A percentile compares a stretch with the other conserved stretches of the same genome.
phyloP scores from a whole-genome alignment of 2,888 invertebrate genomes.

The Acronicta alni region DNA sequence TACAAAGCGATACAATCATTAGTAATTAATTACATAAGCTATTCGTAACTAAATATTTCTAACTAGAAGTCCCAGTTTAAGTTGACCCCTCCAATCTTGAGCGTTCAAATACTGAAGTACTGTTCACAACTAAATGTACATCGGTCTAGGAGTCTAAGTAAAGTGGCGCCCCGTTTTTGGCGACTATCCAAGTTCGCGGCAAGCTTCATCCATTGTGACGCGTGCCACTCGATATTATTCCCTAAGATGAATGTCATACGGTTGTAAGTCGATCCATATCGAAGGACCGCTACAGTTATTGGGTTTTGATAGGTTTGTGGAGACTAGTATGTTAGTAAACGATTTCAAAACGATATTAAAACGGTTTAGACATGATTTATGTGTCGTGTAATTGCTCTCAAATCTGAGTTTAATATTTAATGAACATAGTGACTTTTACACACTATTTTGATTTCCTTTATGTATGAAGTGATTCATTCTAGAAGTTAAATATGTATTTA shows the following conservation, averaged over 20 bases:
- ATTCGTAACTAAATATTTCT: conserved; percentile 54
- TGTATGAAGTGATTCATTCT: not conserved
- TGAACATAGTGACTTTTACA: not conserved
- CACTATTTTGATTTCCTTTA: not conserved
- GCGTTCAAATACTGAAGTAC: conserved; percentile 24
- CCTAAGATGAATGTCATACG: conserved; percentile 60
- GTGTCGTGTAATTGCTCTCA: conserved; percentile 6
- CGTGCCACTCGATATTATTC: conserved; percentile 54
- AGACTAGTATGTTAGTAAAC: conserved; percentile 43
- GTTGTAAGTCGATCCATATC: conserved; percentile 61
- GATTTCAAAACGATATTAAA: conserved; percentile 58
- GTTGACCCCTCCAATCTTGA: conserved; percentile 20
- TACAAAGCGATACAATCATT: conserved; percentile 54
- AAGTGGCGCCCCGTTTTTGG: conserved; percentile 62
- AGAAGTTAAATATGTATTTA: no score
- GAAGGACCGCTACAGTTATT: conserved; percentile 60
- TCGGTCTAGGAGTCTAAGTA: conserved; percentile 44
- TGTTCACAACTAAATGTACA: conserved; percentile 42
- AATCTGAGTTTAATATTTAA: not conserved
- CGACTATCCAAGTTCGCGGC: conserved; percentile 60
- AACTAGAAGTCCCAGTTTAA: conserved; percentile 37
- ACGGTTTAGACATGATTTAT: conserved; percentile 34
- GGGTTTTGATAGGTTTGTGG: conserved; percentile 66
- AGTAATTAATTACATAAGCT: conserved; percentile 56
- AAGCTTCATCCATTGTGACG: conserved; percentile 56